phyloP scores from a whole-genome alignment of 2,113 vertebrate genomes.

The Zapornia atra region DNA sequence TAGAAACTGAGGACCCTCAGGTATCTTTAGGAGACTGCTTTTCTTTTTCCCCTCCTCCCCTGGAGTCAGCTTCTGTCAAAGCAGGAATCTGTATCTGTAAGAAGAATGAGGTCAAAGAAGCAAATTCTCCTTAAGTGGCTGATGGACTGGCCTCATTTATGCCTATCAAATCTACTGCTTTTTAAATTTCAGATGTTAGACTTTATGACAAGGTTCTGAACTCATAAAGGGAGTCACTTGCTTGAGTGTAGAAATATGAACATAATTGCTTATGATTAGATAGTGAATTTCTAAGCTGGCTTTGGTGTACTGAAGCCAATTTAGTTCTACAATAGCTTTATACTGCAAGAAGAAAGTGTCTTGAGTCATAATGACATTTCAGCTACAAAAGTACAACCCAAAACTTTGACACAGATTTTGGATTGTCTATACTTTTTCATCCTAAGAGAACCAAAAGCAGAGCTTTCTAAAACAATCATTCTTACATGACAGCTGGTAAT shows the following conservation, averaged over 20 bases:
- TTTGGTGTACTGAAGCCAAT: neutral
- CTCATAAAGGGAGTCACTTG: neutral
- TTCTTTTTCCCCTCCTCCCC: neutral
- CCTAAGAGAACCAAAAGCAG: neutral
- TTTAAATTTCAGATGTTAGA: neutral
- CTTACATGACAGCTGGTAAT: neutral
- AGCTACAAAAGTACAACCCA: neutral
- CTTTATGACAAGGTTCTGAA: conserved; percentile 5
- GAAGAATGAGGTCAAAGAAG: neutral
- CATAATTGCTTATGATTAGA: neutral
- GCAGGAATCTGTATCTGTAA: neutral
- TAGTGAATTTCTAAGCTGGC: neutral
- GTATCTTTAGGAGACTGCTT: neutral
- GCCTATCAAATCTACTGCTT: neutral
- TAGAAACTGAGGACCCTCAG: neutral
- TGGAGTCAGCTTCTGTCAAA: neutral
- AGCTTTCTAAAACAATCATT: neutral
- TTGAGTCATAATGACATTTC: neutral
- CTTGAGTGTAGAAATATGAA: neutral
- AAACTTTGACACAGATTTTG: neutral
- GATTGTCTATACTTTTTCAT: neutral
- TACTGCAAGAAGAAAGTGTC: neutral
- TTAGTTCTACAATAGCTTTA: neutral
- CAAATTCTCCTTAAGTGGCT: neutral
- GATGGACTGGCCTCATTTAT: neutral